Evolutionary conservation across 2,797 vertebrate species (phyloP).

Genomic region (Hippocampus kuda): DNA sequence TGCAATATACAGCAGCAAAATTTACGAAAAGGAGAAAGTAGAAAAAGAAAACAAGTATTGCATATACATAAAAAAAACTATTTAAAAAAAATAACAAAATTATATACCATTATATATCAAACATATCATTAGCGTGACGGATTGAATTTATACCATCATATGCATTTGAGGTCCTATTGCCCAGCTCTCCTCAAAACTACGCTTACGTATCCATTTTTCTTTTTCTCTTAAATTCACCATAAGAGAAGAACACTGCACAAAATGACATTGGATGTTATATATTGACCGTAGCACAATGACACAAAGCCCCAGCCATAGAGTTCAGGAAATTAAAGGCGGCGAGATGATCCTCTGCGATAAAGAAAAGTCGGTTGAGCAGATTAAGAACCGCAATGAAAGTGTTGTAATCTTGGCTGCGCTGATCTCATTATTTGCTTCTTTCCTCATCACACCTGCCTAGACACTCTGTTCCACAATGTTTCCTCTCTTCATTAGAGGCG

Average conservation of each 20-base stretch:
- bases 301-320: constrained; percentile 7
- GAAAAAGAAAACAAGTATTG: too few relatives aligned
- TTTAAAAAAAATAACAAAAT: too few relatives aligned
- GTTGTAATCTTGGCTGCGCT: constrained; percentile 3
- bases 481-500: constrained; percentile 50
- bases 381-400: constrained; percentile 24
- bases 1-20: too few relatives aligned
- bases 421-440: constrained; percentile 47
- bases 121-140: not conserved
- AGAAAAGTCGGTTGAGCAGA: constrained; percentile 26
- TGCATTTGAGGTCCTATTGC: not conserved
- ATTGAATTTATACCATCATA: not conserved
- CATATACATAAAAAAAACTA: too few relatives aligned
- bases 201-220: not conserved
- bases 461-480: constrained; percentile 44
- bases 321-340: constrained; percentile 5
- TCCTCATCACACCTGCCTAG: constrained; percentile 51
- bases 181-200: not conserved
- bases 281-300: not conserved
- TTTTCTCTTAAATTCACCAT: not conserved
- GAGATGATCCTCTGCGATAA: constrained; percentile 22
- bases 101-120: too few relatives aligned
- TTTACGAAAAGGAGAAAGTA: too few relatives aligned
- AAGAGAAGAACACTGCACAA: not conserved
- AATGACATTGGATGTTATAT: not conserved